Evolutionary conservation across 2,888 invertebrate genomes (phyloP).

Genomic region (Arge pagana): DNA sequence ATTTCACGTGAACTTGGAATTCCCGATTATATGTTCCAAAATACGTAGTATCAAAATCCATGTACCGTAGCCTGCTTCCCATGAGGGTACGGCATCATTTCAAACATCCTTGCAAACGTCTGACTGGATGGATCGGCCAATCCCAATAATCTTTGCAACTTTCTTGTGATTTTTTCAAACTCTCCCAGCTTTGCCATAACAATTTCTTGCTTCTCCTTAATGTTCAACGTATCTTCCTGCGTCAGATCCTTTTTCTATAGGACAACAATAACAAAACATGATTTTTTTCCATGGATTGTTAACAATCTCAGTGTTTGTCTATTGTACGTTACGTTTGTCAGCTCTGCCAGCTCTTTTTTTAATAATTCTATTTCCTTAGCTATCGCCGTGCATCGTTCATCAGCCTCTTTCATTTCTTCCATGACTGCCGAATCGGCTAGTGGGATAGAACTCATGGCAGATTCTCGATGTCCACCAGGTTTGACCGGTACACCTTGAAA

Average conservation of each 20-base stretch:
- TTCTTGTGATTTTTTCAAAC: slow-evolving; percentile 66
- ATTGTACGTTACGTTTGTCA: slow-evolving; percentile 47
- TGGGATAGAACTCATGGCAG: slow-evolving; percentile 38
- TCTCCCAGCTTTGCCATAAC: slow-evolving; percentile 66
- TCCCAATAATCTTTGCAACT: slow-evolving; percentile 63
- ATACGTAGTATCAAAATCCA: too few species aligned
- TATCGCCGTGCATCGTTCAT: slow-evolving; percentile 49
- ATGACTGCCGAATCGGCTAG: slow-evolving; percentile 49
- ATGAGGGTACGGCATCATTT: slow-evolving; percentile 40
- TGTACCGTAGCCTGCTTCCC: slow-evolving; percentile 26
- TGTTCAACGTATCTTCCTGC: slow-evolving; percentile 63
- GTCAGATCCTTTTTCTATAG: slow-evolving; percentile 64
- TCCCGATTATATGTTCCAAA: too few species aligned
- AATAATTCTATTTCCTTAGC: slow-evolving; percentile 59
- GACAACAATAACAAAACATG: slow-evolving; percentile 7
- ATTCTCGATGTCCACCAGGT: slow-evolving; percentile 34
- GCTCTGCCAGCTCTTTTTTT: slow-evolving; percentile 55
- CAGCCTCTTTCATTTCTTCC: slow-evolving; percentile 59
- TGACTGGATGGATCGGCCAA: slow-evolving; percentile 50
- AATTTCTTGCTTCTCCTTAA: slow-evolving; percentile 64
- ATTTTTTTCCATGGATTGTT: slow-evolving; percentile 2
- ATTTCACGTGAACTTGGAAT: too few species aligned
- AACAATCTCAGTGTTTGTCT: neutral
- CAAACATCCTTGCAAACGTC: slow-evolving; percentile 45
- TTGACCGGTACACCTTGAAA: slow-evolving; percentile 30